Evolutionary conservation across 2,113 vertebrate species (phyloP).

Genomic region (Ictalurus furcatus): DNA sequence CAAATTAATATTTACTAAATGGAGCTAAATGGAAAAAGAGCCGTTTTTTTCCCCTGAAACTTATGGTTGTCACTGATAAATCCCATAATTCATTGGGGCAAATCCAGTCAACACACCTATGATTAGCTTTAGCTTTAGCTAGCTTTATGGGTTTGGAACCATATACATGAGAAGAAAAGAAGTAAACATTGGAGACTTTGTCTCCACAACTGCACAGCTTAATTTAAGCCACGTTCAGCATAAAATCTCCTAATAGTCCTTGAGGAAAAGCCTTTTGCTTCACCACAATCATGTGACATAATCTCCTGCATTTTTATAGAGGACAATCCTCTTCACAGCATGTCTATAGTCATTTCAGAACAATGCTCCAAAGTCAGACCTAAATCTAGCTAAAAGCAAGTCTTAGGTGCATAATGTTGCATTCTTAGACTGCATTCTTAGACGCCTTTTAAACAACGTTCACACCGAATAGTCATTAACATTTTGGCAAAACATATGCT

Average conservation of each 20-base stretch:
- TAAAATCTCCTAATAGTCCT: neutral
- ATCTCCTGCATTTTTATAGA: neutral
- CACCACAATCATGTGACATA: no score
- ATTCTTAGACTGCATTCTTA: neutral
- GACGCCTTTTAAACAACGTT: neutral
- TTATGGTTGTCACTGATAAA: neutral
- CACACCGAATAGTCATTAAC: neutral
- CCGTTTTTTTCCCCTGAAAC: no score
- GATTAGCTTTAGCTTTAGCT: neutral
- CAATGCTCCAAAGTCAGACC: neutral
- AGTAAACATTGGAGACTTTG: neutral
- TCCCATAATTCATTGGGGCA: neutral
- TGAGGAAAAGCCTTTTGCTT: neutral
- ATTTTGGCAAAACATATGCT: neutral
- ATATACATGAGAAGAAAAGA: neutral
- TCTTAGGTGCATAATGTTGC: neutral
- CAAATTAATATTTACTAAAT: no score
- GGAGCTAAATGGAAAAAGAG: no score
- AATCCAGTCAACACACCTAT: neutral
- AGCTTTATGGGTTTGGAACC: neutral
- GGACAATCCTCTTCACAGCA: neutral
- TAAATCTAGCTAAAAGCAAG: neutral
- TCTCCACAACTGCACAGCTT: neutral
- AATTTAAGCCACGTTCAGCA: neutral
- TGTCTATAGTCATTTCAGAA: neutral